phyloP scores from a whole-genome alignment of 2,113 vertebrate genomes.

The Sturnira hondurensis region DNA sequence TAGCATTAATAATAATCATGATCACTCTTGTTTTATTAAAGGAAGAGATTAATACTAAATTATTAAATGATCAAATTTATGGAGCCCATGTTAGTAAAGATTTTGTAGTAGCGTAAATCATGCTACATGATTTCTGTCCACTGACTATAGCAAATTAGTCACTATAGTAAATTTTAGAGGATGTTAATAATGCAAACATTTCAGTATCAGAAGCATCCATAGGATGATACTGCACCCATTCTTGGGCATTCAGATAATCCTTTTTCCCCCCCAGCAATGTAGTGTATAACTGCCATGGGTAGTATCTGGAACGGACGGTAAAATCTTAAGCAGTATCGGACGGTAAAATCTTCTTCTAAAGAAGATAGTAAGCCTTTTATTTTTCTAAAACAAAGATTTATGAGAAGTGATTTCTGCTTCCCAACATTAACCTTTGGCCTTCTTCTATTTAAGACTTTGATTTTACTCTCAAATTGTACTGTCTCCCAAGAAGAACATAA shows the following conservation, averaged over 20 bases:
- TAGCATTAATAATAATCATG: constrained; percentile 77
- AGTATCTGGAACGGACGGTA: neutral
- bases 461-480: constrained; percentile 33
- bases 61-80: constrained; percentile 77
- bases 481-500: neutral
- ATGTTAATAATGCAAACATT: constrained; percentile 72
- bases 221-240: neutral
- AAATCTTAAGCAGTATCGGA: neutral
- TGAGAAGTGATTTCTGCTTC: constrained; percentile 29
- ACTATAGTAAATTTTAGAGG: constrained; percentile 68
- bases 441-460: constrained; percentile 19
- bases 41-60: constrained; percentile 75
- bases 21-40: constrained; percentile 76
- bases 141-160: constrained; percentile 69
- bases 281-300: neutral
- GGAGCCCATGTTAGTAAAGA: constrained; percentile 76
- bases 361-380: neutral
- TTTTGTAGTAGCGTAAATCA: constrained; percentile 75
- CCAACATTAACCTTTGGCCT: neutral
- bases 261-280: neutral
- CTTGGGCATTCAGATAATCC: neutral
- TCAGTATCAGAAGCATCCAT: neutral
- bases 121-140: constrained; percentile 66
- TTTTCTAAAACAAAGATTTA: neutral
- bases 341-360: constrained; percentile 15